Percentiles rank a stretch among this genome's conserved stretches.
Evolutionary conservation across 2,113 vertebrate species (phyloP).

Genomic region (Paraplagusia blochii): DNA sequence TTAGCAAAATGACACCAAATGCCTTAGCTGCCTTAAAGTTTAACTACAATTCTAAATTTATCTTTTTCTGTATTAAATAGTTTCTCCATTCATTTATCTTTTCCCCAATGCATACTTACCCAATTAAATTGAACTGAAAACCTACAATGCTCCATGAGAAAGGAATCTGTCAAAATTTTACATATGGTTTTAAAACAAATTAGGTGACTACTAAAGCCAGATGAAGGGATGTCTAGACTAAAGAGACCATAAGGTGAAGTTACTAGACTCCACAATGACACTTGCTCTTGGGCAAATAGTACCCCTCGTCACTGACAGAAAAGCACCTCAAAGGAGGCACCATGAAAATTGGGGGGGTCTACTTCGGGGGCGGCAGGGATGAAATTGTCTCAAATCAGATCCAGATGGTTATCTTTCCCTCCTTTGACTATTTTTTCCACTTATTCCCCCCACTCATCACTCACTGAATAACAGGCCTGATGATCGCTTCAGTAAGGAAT

Average conservation of each 20-base stretch:
- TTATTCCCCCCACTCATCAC: conserved; percentile 57
- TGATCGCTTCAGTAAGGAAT: conserved; percentile 50
- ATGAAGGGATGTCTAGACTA: conserved; percentile 28
- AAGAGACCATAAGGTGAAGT: conserved; percentile 13
- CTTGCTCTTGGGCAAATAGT: conserved; percentile 48
- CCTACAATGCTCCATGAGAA: conserved; percentile 2
- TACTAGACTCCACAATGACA: conserved; percentile 44
- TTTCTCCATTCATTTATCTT: no score
- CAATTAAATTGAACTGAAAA: no score
- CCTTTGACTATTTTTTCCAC: conserved; percentile 12
- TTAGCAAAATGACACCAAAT: no score
- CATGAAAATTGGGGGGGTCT: conserved; percentile 50
- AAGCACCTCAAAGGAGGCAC: conserved; percentile 71
- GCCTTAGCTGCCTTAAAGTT: no score
- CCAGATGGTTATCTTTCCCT: conserved; percentile 63
- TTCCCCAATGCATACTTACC: no score
- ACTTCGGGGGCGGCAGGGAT: conserved; percentile 49
- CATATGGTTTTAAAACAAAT: conserved; percentile 10
- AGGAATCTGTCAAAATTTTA: background rate
- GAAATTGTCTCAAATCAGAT: conserved; percentile 64
- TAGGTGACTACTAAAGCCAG: background rate
- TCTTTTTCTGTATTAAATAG: no score
- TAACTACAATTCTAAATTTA: no score
- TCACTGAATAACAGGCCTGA: conserved; percentile 28
- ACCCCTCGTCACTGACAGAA: conserved; percentile 63